Percentiles rank a stretch among this genome's conserved stretches.
These are phyloP conservation scores for Pipa parva DNA, from an alignment of 2,113 vertebrate genomes.

Conservation along the genomic window DNA sequence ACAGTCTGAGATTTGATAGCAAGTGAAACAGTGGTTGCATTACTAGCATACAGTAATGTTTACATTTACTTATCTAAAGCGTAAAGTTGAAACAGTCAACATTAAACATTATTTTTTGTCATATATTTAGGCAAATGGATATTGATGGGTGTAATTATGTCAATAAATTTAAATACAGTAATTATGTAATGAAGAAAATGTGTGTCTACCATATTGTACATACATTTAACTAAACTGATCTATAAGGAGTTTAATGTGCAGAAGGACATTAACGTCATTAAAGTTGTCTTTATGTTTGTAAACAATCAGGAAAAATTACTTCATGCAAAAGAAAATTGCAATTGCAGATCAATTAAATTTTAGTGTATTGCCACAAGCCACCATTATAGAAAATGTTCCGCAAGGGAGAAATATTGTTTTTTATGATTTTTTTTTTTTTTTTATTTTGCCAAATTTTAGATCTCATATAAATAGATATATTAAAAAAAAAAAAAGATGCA, in stretches of 20 bases:
- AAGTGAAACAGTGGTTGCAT: too few relatives aligned
- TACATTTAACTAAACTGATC: neutral
- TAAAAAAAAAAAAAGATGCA: conserved; percentile 24
- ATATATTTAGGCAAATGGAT: neutral
- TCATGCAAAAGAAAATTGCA: conserved; percentile 16
- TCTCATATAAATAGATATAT: conserved; percentile 9
- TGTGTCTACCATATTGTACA: neutral
- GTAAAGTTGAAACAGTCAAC: too few relatives aligned
- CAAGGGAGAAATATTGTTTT: conserved; percentile 22
- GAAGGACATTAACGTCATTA: too few relatives aligned
- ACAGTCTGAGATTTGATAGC: too few relatives aligned
- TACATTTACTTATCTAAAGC: too few relatives aligned
- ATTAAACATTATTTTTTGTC: too few relatives aligned
- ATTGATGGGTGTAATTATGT: neutral
- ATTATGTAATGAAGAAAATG: conserved; percentile 1
- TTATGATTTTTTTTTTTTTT: conserved; percentile 27
- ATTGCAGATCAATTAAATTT: conserved; percentile 13
- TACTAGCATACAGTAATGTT: too few relatives aligned
- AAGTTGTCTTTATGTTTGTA: neutral
- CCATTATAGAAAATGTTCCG: conserved; percentile 22
- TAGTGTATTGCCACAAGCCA: conserved; percentile 23
- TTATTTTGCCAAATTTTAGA: conserved; percentile 14
- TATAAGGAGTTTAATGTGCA: neutral
- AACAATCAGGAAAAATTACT: conserved; percentile 5
- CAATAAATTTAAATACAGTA: neutral